Evolutionary conservation across 2,113 vertebrate genomes (phyloP).

Genomic region (Cettia cetti): DNA sequence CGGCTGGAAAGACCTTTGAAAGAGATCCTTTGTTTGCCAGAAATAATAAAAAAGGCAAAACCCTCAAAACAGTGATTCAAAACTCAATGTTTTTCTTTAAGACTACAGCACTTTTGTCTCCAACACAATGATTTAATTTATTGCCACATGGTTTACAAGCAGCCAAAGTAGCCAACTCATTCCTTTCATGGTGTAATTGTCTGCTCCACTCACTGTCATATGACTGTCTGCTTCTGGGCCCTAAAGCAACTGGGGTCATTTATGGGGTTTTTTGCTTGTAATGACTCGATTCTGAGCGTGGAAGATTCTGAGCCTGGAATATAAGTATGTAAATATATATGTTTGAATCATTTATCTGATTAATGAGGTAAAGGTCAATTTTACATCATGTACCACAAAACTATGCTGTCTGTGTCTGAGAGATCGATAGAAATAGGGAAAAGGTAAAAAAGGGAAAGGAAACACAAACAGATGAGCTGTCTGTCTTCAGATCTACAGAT

Average conservation of each 20-base stretch:
- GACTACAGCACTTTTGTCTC: background rate
- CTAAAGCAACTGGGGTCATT: background rate
- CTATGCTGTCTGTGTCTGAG: background rate
- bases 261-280: background rate
- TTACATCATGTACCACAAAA: background rate
- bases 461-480: background rate
- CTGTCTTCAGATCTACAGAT: background rate
- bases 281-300: background rate
- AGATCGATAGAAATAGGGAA: background rate
- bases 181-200: background rate
- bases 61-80: background rate
- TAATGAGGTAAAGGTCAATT: background rate
- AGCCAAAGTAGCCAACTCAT: background rate
- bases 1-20: background rate
- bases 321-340: background rate
- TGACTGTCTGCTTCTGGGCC: background rate
- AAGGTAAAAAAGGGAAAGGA: background rate
- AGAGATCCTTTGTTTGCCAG: background rate
- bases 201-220: background rate
- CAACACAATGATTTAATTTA: background rate
- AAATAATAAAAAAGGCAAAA: background rate
- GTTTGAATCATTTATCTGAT: background rate
- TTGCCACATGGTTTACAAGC: background rate
- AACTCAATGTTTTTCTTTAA: background rate
- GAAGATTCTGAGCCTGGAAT: background rate